Base-by-base conservation (phyloP, 92 coral and sea anemone genomes). In the Porites lobata region DNA sequence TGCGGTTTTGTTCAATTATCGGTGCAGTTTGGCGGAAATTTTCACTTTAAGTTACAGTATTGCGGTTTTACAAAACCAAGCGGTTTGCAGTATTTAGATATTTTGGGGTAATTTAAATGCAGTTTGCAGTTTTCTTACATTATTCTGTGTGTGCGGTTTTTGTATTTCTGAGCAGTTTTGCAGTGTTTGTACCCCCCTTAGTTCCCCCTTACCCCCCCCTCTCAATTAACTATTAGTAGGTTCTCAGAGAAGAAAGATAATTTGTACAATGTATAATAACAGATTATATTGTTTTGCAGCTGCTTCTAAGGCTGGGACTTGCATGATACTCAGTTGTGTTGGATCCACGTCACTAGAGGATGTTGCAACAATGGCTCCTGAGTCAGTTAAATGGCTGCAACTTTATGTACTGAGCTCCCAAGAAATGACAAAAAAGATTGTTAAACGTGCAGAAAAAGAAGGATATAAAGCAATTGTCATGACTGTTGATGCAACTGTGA, bases 401-500 rank as follows among this genome's bases (percentile, higher is more conserved):
- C 19, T 92, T 19, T 90, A 86, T 57, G 10, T 79, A 3, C 66
- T 89, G 4, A 50, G 66, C 53, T 80, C 87, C 19, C 72, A 38
- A n/a, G 76, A 84, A 52, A 18, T 64, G 9, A 94, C 52, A 19
- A 62, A 65, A 20, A 62, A 50, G 38, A 13, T 92, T 18, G 79
- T 94, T 8, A 43, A 78, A 12, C 80, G 92, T 9, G 98, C 96
- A 12, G 95, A 94, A 74, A 62, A 77, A 50, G 90, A 69, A 18
- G 98, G 98, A 4, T 95, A 82, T 76, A 95, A 91, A 76, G 98
- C 98, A 17, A 56, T 95, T 14, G 94, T 91, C 2, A 7, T 95
- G 14, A 82, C 98, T 7, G 92, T 95, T 9, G 98, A 95, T 91
- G 26, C 87, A 12, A 68, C 86, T 5, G 56, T 58, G 4, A 3